Conservation (phyloP, 2,888 invertebrate genomes). For the Rhabditophanes sp. region DNA sequence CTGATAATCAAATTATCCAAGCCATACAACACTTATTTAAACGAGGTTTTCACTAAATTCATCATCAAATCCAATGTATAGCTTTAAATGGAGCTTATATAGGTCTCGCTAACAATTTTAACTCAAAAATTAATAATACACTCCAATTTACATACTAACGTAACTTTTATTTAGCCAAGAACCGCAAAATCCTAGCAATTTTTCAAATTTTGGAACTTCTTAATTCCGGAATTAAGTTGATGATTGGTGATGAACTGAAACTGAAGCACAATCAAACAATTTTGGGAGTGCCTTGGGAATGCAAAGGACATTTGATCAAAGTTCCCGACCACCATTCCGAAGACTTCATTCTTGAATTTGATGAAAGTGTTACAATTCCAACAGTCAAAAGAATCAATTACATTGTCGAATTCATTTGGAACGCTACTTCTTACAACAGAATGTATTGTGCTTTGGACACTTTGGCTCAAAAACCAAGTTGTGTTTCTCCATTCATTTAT, state of each 20-base stretch:
- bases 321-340: constrained; percentile 69
- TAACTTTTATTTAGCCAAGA: no score
- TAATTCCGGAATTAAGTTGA: constrained; percentile 72
- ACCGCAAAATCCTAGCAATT: no score
- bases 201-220: neutral
- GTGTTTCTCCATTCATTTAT: constrained; percentile 92
- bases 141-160: constrained; percentile 2
- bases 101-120: no score
- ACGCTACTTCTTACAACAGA: constrained; percentile 30
- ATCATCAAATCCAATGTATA: no score
- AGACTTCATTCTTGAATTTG: constrained; percentile 90
- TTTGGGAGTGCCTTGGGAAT: constrained; percentile 60
- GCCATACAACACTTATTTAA: no score
- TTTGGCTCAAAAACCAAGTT: constrained; percentile 59
- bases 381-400: constrained; percentile 84
- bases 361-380: constrained; percentile 64
- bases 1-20: no score
- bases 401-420: constrained; percentile 65
- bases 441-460: constrained; percentile 44
- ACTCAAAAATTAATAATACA: no score
- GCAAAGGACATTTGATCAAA: constrained; percentile 84
- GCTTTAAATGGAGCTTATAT: no score
- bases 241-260: constrained; percentile 93
- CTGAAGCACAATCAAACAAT: constrained; percentile 54
- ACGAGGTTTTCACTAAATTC: no score